A percentile compares a stretch with the other conserved stretches of the same genome.
phyloP scores from a whole-genome alignment of 2,797 vertebrate genomes.

The Pseudochirops cupreus region DNA sequence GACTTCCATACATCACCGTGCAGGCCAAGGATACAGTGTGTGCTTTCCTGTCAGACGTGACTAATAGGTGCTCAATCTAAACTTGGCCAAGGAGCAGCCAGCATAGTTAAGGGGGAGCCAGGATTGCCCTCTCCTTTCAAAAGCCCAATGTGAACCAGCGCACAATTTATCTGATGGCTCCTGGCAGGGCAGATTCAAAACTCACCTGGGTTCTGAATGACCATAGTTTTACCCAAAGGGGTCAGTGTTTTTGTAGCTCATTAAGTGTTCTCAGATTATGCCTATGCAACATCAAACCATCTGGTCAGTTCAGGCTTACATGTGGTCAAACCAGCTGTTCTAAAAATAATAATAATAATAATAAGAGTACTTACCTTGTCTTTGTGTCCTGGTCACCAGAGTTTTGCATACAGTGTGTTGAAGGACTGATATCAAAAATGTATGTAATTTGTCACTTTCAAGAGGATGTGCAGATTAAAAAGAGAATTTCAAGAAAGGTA shows the following conservation, averaged over 20 bases:
- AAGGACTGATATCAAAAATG: background rate
- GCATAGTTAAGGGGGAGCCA: background rate
- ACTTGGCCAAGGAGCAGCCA: constrained; percentile 8
- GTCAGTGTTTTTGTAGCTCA: constrained; percentile 26
- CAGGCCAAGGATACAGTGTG: constrained; percentile 30
- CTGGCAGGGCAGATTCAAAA: constrained; percentile 29
- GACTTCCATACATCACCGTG: constrained; percentile 38
- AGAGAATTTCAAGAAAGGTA: background rate
- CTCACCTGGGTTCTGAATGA: constrained; percentile 11
- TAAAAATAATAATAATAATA: constrained; percentile 1
- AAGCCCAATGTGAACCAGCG: background rate
- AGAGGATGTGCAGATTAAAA: background rate
- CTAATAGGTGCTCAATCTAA: background rate
- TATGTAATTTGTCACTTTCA: background rate
- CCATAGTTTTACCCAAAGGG: constrained; percentile 37
- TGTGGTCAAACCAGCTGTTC: background rate
- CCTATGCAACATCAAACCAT: constrained; percentile 10
- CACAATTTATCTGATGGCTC: constrained; percentile 28
- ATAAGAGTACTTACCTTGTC: constrained; percentile 35
- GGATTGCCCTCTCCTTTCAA: background rate
- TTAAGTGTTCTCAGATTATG: constrained; percentile 33
- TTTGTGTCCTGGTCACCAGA: background rate
- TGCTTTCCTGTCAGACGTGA: constrained; percentile 40
- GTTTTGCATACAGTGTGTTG: background rate
- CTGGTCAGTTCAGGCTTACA: constrained; percentile 23